Percentiles rank a stretch among this genome's conserved stretches.
phyloP scores from a whole-genome alignment of 92 coral and sea anemone genomes.

The Porites evermanni region DNA sequence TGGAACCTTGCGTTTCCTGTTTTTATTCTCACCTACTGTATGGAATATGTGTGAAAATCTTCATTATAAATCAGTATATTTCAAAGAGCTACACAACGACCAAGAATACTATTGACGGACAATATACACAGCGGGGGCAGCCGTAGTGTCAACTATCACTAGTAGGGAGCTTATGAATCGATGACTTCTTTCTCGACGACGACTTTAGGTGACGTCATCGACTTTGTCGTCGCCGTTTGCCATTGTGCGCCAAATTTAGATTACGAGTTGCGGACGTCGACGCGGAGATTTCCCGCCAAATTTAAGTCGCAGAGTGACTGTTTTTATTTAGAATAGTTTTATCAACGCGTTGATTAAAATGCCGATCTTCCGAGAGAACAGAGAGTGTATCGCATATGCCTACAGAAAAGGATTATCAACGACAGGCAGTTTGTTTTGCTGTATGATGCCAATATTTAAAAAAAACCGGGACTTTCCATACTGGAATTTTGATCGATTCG shows the following conservation, averaged over 20 bases:
- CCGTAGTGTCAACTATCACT: no score
- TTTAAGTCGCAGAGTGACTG: not conserved
- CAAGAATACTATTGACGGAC: no score
- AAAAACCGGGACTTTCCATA: constrained; percentile 59
- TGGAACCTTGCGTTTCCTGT: no score
- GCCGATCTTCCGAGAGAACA: constrained; percentile 55
- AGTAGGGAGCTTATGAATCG: not conserved
- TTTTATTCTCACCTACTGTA: no score
- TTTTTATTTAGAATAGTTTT: not conserved
- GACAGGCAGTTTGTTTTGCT: constrained; percentile 60
- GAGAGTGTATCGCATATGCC: constrained; percentile 47
- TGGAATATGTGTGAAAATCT: no score
- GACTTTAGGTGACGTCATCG: constrained; percentile 32
- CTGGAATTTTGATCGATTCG: constrained; percentile 66
- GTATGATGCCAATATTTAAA: constrained; percentile 59
- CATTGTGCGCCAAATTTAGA: no score
- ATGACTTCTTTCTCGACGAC: constrained; percentile 36
- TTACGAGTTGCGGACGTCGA: not conserved
- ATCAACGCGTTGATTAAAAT: constrained; percentile 5
- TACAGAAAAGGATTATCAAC: constrained; percentile 41
- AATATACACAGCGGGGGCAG: no score
- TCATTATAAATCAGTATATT: no score
- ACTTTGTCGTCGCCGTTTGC: not conserved
- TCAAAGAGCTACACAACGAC: no score
- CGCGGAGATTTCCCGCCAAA: constrained; percentile 44